A percentile compares a stretch with the other conserved stretches of the same genome.
phyloP scores from a whole-genome alignment of 1,140 invertebrate genomes.

The Leptinotarsa undecemlineata region DNA sequence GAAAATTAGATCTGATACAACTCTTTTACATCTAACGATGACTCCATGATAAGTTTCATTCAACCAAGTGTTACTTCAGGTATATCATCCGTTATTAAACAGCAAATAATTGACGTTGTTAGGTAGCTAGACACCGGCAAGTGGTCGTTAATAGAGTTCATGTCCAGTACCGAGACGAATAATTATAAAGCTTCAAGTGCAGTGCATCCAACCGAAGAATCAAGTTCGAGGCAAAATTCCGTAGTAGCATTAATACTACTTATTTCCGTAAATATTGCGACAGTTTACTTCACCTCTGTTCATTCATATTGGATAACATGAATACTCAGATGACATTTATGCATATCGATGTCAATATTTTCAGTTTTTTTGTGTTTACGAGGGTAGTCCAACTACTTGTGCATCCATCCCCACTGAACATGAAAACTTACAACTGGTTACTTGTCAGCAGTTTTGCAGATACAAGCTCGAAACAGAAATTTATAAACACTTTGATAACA shows the following conservation, averaged over 20 bases:
- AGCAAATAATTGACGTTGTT: not conserved
- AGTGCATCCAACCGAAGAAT: constrained; percentile 23
- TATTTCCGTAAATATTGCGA: constrained; percentile 25
- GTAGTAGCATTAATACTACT: not conserved
- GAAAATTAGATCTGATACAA: too few relatives aligned
- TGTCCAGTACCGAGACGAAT: constrained; percentile 20
- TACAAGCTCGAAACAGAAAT: too few relatives aligned
- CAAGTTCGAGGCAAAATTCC: constrained; percentile 23
- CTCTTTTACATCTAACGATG: too few relatives aligned
- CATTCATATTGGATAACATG: not conserved
- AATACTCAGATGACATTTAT: too few relatives aligned
- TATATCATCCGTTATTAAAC: not conserved
- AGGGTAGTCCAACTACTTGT: too few relatives aligned
- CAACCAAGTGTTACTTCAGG: not conserved
- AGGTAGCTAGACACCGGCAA: constrained; percentile 9
- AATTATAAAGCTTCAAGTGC: constrained; percentile 16
- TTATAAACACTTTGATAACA: too few relatives aligned
- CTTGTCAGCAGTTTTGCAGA: too few relatives aligned
- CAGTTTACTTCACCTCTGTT: not conserved
- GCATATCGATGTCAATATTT: too few relatives aligned
- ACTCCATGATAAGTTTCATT: too few relatives aligned
- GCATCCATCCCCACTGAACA: too few relatives aligned
- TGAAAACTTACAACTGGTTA: too few relatives aligned
- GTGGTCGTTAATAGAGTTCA: constrained; percentile 9
- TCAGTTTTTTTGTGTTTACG: too few relatives aligned